Percentiles rank a stretch among this genome's conserved stretches.
Evolutionary conservation across 1,140 invertebrate species (phyloP).

Genomic region (Tribolium madens): DNA sequence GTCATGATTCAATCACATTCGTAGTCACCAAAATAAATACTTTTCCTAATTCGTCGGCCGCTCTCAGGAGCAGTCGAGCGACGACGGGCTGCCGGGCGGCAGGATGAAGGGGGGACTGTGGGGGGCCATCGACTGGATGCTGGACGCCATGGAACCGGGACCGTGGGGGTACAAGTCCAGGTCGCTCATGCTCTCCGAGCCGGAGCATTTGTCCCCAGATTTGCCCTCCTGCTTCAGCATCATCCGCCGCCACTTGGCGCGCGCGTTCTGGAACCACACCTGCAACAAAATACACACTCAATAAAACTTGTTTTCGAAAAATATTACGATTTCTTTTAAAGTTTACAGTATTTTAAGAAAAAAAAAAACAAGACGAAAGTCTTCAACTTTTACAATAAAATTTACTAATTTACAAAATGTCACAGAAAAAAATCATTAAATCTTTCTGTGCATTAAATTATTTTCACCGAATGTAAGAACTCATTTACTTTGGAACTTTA

Average conservation of each 20-base stretch:
- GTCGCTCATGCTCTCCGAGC: constrained; percentile 63
- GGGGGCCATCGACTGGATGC: constrained; percentile 62
- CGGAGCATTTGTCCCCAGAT: constrained; percentile 62
- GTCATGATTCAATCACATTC: no score
- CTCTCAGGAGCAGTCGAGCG: constrained; percentile 64
- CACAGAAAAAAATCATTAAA: no score
- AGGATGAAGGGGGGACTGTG: constrained; percentile 65
- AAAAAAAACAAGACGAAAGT: no score
- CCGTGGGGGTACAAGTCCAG: constrained; percentile 64
- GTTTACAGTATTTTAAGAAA: no score
- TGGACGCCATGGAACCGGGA: constrained; percentile 63
- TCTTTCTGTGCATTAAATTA: no score
- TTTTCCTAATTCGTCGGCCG: constrained; percentile 3
- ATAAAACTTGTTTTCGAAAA: no score
- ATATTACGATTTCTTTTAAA: no score
- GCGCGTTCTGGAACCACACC: constrained; percentile 99
- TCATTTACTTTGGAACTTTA: no score
- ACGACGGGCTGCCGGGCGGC: constrained; percentile 63
- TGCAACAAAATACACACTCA: no score
- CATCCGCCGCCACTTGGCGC: constrained; percentile 97
- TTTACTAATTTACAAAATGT: no score
- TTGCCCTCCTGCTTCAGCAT: constrained; percentile 75
- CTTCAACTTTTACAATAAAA: no score
- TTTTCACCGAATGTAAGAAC: no score
- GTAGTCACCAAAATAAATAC: constrained; percentile 52